Conservation (phyloP, 2,113 vertebrate species). For the Spheniscus mendiculus region DNA sequence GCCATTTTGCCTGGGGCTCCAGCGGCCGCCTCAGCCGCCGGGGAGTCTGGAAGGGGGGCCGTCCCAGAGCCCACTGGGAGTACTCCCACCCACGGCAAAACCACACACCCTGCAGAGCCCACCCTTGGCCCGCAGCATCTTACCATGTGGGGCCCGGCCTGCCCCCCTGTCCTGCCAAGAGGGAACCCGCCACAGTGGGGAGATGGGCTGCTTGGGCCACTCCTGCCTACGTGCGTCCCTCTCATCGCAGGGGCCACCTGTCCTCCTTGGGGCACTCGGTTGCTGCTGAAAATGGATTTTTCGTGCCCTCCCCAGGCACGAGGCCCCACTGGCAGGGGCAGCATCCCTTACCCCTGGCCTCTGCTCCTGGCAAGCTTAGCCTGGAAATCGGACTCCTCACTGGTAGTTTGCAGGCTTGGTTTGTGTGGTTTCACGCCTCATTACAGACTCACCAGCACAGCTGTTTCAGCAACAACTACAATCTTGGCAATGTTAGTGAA, state of each 20-base stretch:
- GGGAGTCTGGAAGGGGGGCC: rapidly evolving
- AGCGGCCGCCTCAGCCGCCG: rapidly evolving
- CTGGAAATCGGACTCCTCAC: rapidly evolving
- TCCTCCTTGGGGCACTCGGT: not conserved
- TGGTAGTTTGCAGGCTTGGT: not conserved
- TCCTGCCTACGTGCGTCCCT: not conserved
- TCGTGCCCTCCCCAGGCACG: rapidly evolving
- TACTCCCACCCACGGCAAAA: not conserved
- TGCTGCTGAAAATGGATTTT: not conserved
- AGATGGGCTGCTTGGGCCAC: not conserved
- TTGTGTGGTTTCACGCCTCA: not conserved
- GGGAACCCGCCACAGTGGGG: rapidly evolving
- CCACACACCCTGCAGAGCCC: too few species aligned
- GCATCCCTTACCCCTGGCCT: not conserved
- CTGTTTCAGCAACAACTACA: not conserved
- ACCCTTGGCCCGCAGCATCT: rapidly evolving
- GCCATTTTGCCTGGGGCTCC: not conserved
- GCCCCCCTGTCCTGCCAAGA: rapidly evolving
- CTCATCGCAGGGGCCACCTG: not conserved
- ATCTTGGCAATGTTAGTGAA: not conserved
- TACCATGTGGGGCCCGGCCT: rapidly evolving
- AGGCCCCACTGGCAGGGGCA: not conserved
- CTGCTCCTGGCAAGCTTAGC: rapidly evolving
- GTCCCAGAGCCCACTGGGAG: not conserved
- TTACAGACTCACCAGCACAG: not conserved